Percentiles rank a stretch among this genome's conserved stretches.
Conservation (phyloP, 2,113 vertebrate genomes). For the Laterallus jamaicensis region DNA sequence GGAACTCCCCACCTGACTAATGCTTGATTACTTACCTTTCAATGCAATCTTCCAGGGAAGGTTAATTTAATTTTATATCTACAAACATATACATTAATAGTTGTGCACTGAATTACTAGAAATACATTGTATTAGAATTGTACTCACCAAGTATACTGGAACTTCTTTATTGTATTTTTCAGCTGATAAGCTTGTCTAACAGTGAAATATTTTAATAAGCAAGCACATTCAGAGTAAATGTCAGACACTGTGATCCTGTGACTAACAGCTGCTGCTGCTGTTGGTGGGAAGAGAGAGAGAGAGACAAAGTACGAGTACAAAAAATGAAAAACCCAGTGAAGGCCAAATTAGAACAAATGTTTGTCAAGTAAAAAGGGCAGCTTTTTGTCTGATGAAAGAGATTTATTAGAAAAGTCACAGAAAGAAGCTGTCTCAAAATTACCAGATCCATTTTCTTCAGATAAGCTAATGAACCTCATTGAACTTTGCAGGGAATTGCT, state of each 20-base stretch:
- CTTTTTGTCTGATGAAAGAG: constrained; percentile 70
- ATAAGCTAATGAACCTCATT: constrained; percentile 74
- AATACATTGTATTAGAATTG: neutral
- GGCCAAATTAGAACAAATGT: constrained; percentile 78
- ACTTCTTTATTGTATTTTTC: constrained; percentile 63
- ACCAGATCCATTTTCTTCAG: constrained; percentile 68
- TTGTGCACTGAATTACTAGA: neutral
- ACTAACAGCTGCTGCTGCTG: constrained; percentile 76
- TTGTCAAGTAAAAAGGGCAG: constrained; percentile 77
- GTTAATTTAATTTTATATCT: neutral
- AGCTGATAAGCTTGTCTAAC: constrained; percentile 72
- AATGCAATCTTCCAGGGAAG: neutral
- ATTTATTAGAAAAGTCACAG: constrained; percentile 78
- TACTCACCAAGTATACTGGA: neutral
- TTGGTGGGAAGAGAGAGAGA: constrained; percentile 7
- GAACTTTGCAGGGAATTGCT: constrained; percentile 73
- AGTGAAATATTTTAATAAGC: constrained; percentile 77
- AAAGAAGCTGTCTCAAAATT: constrained; percentile 65
- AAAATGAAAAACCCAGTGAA: constrained; percentile 46
- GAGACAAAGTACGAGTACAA: constrained; percentile 33
- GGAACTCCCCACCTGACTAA: neutral
- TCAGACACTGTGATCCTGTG: constrained; percentile 66
- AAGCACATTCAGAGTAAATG: constrained; percentile 72
- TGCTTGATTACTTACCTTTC: neutral
- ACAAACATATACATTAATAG: neutral